Percentiles rank a stretch among this genome's conserved stretches.
Evolutionary conservation across 2,888 invertebrate species (phyloP).

Genomic region (Metellina segmentata): DNA sequence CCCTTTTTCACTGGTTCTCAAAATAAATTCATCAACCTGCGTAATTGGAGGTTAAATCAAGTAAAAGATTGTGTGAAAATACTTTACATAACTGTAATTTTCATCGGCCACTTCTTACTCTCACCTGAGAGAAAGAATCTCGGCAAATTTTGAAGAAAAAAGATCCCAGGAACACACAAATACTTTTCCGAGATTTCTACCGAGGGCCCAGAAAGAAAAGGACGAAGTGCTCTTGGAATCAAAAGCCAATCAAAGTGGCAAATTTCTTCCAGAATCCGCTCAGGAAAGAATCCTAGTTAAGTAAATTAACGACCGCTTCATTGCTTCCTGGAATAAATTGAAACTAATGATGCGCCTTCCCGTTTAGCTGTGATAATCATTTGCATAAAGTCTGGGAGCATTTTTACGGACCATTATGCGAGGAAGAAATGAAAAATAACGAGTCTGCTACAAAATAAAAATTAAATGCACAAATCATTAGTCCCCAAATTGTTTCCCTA

Average conservation of each 20-base stretch:
- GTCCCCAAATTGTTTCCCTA: constrained; percentile 26
- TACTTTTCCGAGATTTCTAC: not conserved
- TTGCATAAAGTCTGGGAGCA: constrained; percentile 27
- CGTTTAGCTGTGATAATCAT: constrained; percentile 24
- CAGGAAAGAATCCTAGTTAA: constrained; percentile 33
- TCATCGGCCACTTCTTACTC: too few relatives aligned
- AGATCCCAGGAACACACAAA: not conserved
- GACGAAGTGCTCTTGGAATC: not conserved
- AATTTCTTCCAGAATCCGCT: constrained; percentile 43
- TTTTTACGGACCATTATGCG: constrained; percentile 12
- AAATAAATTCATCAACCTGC: not conserved
- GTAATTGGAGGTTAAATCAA: too few relatives aligned
- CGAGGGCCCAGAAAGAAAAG: not conserved
- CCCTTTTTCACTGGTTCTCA: too few relatives aligned
- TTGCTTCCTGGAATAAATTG: constrained; percentile 42
- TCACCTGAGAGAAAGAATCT: not conserved
- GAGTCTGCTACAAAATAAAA: constrained; percentile 41
- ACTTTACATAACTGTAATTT: too few relatives aligned
- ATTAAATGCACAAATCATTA: constrained; percentile 36
- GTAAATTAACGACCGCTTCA: constrained; percentile 45
- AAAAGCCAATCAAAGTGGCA: constrained; percentile 9
- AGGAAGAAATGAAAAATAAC: not conserved
- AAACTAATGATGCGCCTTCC: constrained; percentile 35
- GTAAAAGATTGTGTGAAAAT: too few relatives aligned
- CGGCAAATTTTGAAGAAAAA: not conserved